Evolutionary conservation across 2,797 vertebrate species (phyloP).

Genomic region (Iguana delicatissima): DNA sequence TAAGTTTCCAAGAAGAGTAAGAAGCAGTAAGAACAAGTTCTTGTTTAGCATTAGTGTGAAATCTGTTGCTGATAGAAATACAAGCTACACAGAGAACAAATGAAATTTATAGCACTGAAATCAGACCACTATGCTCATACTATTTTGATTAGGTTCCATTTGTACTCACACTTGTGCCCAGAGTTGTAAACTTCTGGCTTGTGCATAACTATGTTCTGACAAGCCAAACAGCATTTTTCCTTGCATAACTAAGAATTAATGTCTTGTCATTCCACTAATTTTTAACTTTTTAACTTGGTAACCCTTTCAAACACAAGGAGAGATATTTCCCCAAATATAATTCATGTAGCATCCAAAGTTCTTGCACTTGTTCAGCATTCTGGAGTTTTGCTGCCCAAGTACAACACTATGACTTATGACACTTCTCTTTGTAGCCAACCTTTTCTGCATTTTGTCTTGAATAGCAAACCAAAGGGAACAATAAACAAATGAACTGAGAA

Average conservation of each 20-base stretch:
- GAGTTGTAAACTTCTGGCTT: neutral
- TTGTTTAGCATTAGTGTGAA: neutral
- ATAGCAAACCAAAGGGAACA: conserved; percentile 13
- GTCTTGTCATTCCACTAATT: neutral
- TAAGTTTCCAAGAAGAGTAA: neutral
- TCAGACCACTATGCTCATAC: neutral
- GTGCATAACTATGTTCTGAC: neutral
- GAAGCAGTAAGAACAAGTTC: neutral
- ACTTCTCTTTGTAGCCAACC: conserved; percentile 6
- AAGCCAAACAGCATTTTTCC: neutral
- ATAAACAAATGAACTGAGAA: conserved; percentile 4
- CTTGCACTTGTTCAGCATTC: neutral
- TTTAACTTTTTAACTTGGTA: neutral
- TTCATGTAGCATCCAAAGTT: neutral
- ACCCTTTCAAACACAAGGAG: neutral
- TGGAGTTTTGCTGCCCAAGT: neutral
- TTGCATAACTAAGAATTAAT: neutral
- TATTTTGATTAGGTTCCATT: neutral
- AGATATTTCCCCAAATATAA: neutral
- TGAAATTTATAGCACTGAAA: neutral
- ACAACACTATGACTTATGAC: neutral
- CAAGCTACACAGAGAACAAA: neutral
- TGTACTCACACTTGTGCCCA: neutral
- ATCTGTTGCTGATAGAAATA: neutral
- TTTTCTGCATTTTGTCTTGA: conserved; percentile 24